Conservation (phyloP, 1,140 invertebrate genomes). For the Neoseiulus cucumeris region DNA sequence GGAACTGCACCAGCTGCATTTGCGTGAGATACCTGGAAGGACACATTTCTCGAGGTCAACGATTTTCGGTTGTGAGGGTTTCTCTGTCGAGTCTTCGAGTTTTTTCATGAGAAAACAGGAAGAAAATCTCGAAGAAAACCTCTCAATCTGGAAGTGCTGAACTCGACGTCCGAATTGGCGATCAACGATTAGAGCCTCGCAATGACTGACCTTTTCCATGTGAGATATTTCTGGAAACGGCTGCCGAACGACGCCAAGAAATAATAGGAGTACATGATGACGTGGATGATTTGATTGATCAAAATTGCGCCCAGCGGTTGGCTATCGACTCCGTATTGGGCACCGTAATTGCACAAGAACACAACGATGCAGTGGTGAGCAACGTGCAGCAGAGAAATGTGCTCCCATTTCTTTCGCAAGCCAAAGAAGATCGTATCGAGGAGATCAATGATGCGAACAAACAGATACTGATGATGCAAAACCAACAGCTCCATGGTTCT, state of each 20-base stretch:
- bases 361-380: conserved; percentile 1
- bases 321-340: neutral
- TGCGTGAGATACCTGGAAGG: neutral
- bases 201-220: neutral
- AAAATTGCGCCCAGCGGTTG: neutral
- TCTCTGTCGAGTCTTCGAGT: neutral
- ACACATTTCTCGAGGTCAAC: neutral
- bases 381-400: neutral
- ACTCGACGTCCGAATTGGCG: neutral
- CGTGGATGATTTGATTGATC: neutral
- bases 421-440: conserved; percentile 5
- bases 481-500: neutral
- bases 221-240: neutral
- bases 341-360: neutral
- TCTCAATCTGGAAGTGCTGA: neutral
- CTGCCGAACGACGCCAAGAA: neutral
- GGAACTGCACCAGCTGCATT: neutral
- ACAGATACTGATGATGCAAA: neutral
- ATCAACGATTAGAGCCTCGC: neutral
- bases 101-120: neutral
- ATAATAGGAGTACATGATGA: conserved; percentile 5
- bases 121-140: neutral
- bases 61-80: neutral
- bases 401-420: neutral
- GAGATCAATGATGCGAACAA: neutral